Base-by-base conservation (phyloP, 2,113 vertebrate species). In the Ornithorhynchus anatinus region DNA sequence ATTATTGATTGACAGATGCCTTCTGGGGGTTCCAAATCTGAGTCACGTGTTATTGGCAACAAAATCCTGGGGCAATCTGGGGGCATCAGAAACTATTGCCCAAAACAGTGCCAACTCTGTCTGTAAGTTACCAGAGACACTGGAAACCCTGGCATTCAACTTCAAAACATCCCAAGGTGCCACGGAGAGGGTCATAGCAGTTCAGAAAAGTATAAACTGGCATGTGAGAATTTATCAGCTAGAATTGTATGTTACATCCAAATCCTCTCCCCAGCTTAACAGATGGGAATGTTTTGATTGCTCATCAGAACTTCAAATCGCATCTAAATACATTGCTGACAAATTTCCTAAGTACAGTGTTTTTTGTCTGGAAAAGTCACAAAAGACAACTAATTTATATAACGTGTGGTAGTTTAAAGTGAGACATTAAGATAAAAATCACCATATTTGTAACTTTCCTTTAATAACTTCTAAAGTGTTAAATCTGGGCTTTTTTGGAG, bases 371-470 rank as follows among this genome's bases (percentile, higher is more conserved):
- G 35, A 52, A 73, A 43, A 56, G 2, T 42, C 23, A 13, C 51
- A n/a, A n/a, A n/a, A 66, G 57, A 32, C 64, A 44, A 22, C 58
- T 13, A 15, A 45, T 29, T 39, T 19, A 40, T 14, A 17, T 12
- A 32, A 64, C 2, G 7, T 7, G 1, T 9, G n/a, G 38, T 33
- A 7, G 23, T 45, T 48, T 35, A 38, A 37, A 25, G 43, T 31
- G 6, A 47, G 4, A 17, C 42, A 66, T 25, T 42, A 50, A 50
- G 22, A 50, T 36, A 38, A 70, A 58, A 50, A 38, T n/a, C n/a
- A n/a, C 35, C 56, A 1, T 32, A 39, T 62, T 62, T 43, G 27
- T 32, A 64, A 35, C 10, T 59, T 76, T 69, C 71, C 68, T 73
- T 54, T 77, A 58, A 71, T 50, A 58, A 35, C 47, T 43, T 43